A percentile compares a stretch with the other conserved stretches of the same genome.
phyloP scores from a whole-genome alignment of 2,113 vertebrate genomes.

The Neofelis nebulosa region DNA sequence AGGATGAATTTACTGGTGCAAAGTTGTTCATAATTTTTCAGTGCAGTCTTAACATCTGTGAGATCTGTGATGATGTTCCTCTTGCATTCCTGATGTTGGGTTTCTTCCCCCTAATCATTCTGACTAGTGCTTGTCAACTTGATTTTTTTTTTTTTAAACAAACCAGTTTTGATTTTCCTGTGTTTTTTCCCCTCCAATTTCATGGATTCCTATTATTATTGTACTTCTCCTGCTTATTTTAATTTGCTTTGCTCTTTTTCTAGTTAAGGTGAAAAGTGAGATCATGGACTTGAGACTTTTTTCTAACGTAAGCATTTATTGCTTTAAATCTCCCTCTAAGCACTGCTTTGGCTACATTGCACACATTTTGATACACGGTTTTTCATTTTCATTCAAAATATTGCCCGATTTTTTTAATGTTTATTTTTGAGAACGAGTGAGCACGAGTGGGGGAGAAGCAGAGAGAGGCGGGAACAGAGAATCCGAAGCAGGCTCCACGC shows the following conservation, averaged over 20 bases:
- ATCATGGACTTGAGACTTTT: background rate
- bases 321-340: background rate
- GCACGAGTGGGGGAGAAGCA: too few relatives aligned
- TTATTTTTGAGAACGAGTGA: background rate
- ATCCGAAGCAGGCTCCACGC: too few relatives aligned
- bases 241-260: background rate
- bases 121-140: background rate
- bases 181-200: background rate
- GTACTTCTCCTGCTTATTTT: background rate
- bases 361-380: background rate
- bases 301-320: background rate
- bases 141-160: background rate
- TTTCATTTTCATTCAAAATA: constrained; percentile 23
- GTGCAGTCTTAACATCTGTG: background rate
- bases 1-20: background rate
- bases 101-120: background rate
- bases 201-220: background rate
- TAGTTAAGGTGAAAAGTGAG: background rate
- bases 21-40: constrained; percentile 10
- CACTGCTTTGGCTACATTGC: background rate
- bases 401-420: too few relatives aligned
- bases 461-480: too few relatives aligned
- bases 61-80: background rate
- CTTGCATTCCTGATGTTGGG: background rate
- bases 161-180: constrained; percentile 3